Conservation (phyloP, 2,888 invertebrate species). For the Cecidostiba fungosa region DNA sequence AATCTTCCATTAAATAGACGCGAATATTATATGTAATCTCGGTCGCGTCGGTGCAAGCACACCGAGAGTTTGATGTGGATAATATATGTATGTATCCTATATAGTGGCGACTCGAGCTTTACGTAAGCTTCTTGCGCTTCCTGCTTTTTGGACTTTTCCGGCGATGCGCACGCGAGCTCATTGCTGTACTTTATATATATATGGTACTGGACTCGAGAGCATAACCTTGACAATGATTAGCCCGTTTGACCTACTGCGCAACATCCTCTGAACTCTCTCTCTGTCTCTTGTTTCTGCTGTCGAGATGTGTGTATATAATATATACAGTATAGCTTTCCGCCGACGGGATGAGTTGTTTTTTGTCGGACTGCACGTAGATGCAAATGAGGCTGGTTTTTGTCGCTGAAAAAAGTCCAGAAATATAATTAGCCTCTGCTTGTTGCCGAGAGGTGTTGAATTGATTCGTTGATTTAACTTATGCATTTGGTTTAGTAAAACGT, state of each 20-base stretch:
- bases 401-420: too few species aligned
- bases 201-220: neutral
- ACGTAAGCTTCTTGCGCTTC: neutral
- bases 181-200: too few species aligned
- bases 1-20: constrained; percentile 26
- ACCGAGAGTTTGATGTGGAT: neutral
- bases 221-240: constrained; percentile 49
- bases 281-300: neutral
- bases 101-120: neutral
- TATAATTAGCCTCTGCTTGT: too few species aligned
- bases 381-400: neutral
- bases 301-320: neutral
- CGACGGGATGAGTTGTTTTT: neutral
- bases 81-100: neutral
- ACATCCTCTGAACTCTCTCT: constrained; percentile 40
- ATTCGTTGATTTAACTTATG: too few species aligned
- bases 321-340: neutral
- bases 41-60: neutral
- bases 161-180: neutral
- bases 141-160: constrained; percentile 11
- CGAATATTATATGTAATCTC: constrained; percentile 34
- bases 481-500: too few species aligned
- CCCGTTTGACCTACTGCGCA: constrained; percentile 49
- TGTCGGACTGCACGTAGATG: neutral
- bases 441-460: too few species aligned